A percentile compares a stretch with the other conserved stretches of the same genome.
phyloP scores from a whole-genome alignment of 2,113 vertebrate species.

The Uria lomvia region DNA sequence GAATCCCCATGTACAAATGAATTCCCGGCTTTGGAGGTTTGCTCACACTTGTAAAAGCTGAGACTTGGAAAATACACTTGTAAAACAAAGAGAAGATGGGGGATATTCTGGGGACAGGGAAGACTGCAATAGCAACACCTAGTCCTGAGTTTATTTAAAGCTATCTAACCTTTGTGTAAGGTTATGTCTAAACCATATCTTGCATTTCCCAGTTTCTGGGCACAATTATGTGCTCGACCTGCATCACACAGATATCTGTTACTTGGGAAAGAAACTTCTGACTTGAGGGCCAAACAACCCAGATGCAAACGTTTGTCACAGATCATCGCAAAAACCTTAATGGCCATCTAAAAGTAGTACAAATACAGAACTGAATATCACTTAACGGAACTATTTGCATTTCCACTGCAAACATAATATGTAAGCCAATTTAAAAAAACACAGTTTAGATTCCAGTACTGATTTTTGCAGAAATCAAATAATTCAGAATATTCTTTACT shows the following conservation, averaged over 20 bases:
- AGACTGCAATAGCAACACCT: neutral
- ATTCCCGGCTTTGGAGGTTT: rapidly evolving
- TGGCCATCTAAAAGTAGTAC: neutral
- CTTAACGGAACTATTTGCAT: neutral
- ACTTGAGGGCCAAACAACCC: neutral
- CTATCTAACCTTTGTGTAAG: neutral
- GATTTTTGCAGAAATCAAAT: neutral
- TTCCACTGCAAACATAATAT: neutral
- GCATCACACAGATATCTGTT: neutral
- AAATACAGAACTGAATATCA: neutral
- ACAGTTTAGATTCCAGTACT: neutral
- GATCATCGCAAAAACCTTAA: neutral
- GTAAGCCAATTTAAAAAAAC: neutral
- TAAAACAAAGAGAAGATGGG: neutral
- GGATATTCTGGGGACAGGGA: neutral
- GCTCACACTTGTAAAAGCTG: neutral
- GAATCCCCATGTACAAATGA: neutral
- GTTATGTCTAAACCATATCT: neutral
- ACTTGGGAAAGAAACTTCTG: neutral
- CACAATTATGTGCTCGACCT: neutral
- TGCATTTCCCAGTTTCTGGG: neutral
- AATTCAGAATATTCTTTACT: neutral
- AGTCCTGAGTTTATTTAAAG: neutral
- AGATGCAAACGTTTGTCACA: neutral
- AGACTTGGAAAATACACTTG: neutral